These are phyloP conservation scores for Nymphicus hollandicus DNA, from an alignment of 2,113 vertebrate species.

Conservation along the genomic window DNA sequence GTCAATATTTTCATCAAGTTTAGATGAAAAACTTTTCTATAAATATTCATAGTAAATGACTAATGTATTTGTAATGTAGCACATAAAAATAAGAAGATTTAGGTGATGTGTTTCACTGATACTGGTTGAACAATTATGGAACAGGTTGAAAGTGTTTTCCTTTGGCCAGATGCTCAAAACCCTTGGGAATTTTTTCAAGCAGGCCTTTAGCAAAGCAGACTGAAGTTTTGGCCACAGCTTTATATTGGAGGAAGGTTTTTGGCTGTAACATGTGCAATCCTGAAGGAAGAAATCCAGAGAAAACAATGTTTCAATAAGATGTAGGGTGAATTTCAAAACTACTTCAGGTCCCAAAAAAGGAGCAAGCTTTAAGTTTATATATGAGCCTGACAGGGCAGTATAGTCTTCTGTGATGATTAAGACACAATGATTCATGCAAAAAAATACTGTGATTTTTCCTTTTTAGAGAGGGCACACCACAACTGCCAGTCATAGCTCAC, in stretches of 20 bases:
- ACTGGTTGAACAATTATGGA: not conserved
- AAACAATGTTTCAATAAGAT: not conserved
- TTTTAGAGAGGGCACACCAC: not conserved
- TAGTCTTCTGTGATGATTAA: not conserved
- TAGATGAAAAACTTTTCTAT: not conserved
- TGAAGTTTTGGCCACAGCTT: not conserved
- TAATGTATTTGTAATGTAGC: not conserved
- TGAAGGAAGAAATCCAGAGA: not conserved
- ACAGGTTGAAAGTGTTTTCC: not conserved
- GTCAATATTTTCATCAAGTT: conserved; percentile 12
- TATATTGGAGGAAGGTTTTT: not conserved
- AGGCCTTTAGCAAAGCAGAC: not conserved
- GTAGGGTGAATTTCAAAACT: not conserved
- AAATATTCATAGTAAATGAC: not conserved
- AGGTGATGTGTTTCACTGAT: not conserved
- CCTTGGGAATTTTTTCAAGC: not conserved
- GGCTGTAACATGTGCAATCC: not conserved
- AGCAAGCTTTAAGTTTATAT: not conserved
- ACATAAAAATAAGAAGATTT: not conserved
- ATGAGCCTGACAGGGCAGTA: not conserved
- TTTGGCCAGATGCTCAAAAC: not conserved
- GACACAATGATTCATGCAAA: not conserved
- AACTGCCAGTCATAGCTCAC: not conserved
- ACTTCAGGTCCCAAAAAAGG: not conserved
- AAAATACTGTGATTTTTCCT: not conserved